Evolutionary conservation across 2,113 vertebrate species (phyloP).

Genomic region (Sardina pilchardus): DNA sequence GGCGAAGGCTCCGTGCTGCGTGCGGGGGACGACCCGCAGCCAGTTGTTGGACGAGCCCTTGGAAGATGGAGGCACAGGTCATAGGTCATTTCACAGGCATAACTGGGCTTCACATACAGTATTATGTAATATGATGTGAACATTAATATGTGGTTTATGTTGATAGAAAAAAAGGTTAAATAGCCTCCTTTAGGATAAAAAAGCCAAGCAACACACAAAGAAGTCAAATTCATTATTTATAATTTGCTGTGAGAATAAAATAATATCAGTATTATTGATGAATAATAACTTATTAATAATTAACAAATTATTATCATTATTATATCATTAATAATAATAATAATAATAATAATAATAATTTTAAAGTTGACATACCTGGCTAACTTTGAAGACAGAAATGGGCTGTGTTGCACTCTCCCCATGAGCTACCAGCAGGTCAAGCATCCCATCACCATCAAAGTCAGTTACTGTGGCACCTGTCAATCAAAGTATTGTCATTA

Average conservation of each 20-base stretch:
- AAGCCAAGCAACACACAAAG: too few species aligned
- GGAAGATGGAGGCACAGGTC: not conserved
- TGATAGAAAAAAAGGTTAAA: not conserved
- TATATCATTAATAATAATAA: not conserved
- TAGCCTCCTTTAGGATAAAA: not conserved
- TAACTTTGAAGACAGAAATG: constrained; percentile 84
- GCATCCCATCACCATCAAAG: constrained; percentile 86
- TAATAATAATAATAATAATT: not conserved
- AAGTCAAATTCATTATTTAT: too few species aligned
- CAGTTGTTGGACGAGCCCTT: constrained; percentile 88
- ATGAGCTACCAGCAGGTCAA: constrained; percentile 89
- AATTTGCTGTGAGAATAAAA: not conserved
- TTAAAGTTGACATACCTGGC: constrained; percentile 71
- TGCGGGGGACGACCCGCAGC: constrained; percentile 88
- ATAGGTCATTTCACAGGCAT: not conserved
- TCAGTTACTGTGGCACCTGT: constrained; percentile 88
- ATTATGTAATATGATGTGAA: not conserved
- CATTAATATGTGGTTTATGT: too few species aligned
- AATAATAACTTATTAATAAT: not conserved
- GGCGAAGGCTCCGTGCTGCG: constrained; percentile 85
- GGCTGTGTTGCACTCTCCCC: constrained; percentile 90
- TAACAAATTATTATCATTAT: not conserved
- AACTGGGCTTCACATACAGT: not conserved
- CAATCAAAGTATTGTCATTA: not conserved
- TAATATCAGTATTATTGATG: not conserved